Evolutionary conservation across 2,113 vertebrate genomes (phyloP), one percentile per base, ranked within the genome.

Genomic region (Tauraco erythrolophus): DNA sequence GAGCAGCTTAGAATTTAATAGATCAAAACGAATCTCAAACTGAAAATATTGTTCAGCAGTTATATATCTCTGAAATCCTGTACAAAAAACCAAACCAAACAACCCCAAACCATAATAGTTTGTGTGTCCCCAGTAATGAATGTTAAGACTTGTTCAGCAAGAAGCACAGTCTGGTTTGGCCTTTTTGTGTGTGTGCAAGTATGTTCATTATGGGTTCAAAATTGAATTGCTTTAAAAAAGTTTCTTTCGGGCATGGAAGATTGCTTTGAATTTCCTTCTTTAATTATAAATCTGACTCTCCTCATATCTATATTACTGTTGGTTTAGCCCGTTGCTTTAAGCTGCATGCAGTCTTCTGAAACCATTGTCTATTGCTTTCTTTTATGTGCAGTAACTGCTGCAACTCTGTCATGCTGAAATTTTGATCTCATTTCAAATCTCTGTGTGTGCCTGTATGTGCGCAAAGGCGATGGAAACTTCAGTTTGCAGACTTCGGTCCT

Each of bases 1-100:
- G 65, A 90, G 15, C 45, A 89, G 3, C 30, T 78, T 56, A 68
- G 18, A 46, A 78, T 70, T 50, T n/a, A 60, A 30, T 56, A 77
- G 66, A 78, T 84, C 50, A 78, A 92, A 93, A 70, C 19, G 12
- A n/a, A 31, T 25, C 51, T 94, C 19, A 70, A 51, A 45, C 61
- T 89, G 76, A 90, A 96, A 92, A 89, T 69, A 74, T 53, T 92
- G 72, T 81, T 89, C 74, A 90, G 75, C 66, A 89, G 11, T 66
- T 74, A 30, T 16, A 1, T 57, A 46, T 83, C 33, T 90, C 17
- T 85, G 74, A 65, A 54, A 8, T 43, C 77, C 53, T 77, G 30
- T 30, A 28, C 11, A 58, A 46, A 68, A 43, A 23, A 23, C 14
- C 10, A 33, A 30, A 37, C 64, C n/a, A 35, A 30, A 15, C 19